Evolutionary conservation across 1,140 invertebrate genomes (phyloP), one percentile per base, ranked within the genome.

Genomic region (Hormaphis cornu): DNA sequence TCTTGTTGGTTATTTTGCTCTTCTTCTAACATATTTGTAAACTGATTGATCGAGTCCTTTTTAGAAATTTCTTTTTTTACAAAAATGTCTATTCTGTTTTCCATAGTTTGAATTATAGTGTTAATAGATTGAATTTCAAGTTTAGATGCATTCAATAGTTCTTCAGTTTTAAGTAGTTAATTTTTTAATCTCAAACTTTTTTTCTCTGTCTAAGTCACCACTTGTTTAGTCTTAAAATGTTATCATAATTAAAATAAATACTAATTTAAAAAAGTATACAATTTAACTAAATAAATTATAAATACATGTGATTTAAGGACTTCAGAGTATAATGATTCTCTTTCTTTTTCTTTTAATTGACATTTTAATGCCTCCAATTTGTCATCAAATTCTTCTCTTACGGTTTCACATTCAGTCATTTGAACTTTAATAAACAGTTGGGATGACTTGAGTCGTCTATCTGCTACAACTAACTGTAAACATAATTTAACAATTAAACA

Each of bases 1-100:
- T 66, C 61, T 3, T 66, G 61, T 66, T 66, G 44, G n/a, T 66
- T 48, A 66, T 18, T 48, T 50, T 66, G 61, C 20, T 66, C 44
- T 12, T 66, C 61, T 22, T 66, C 18, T 22, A 66, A 33, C 42
- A 66, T 66, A 33, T 66, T 50, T n/a, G 61, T 66, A 9, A 66
- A 24, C n/a, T 28, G 44, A 33, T 48, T 48, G 3, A 66, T 66
- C 16, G 26, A 66, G 14, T 50, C 50, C 16, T 66, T 66, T 30
- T 66, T 20, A 48, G 61, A 50, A 3, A 35, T 35, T 50, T 66
- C 61, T 50, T 66, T 66, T 66, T 66, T 30, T 16, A 22, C 40
- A 3, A 66, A 66, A 48, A 18, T n/a, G 30, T 66, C 61, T 16
- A 66, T 50, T 46, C 28, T 9, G 0, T 16, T 16, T 50, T 66